These are phyloP conservation scores for Eilema caniola DNA, from an alignment of 2,888 invertebrate genomes.

Conservation along the genomic window DNA sequence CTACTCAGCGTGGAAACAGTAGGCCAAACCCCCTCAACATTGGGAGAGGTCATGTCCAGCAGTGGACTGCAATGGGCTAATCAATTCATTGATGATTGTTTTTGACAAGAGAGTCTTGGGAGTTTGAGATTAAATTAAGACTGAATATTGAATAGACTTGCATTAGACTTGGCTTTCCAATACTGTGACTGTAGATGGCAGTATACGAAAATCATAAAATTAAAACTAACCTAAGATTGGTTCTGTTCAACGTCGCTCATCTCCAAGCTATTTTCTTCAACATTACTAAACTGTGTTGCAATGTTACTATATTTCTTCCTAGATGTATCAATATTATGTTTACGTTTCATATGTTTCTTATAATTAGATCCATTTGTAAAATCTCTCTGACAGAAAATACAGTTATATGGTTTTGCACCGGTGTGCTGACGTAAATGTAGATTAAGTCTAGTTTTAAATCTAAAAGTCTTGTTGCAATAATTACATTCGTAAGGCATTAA, in stretches of 20 bases:
- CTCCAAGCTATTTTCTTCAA: constrained; percentile 6
- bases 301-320: constrained; percentile 58
- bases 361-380: constrained; percentile 83
- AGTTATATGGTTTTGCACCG: constrained; percentile 79
- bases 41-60: too few species aligned
- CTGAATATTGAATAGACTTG: too few species aligned
- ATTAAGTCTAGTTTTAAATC: constrained; percentile 79
- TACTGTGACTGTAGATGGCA: background rate
- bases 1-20: too few species aligned
- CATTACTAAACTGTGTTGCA: constrained; percentile 43
- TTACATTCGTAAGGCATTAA: constrained; percentile 78
- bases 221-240: constrained; percentile 2
- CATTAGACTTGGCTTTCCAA: background rate
- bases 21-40: too few species aligned
- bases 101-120: too few species aligned
- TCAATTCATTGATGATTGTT: too few species aligned
- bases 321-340: constrained; percentile 80
- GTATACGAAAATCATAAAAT: background rate
- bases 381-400: constrained; percentile 76
- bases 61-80: too few species aligned
- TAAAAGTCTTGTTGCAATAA: constrained; percentile 78
- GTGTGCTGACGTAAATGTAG: constrained; percentile 81
- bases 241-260: constrained; percentile 3
- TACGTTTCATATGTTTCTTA: constrained; percentile 82
- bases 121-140: too few species aligned